Conservation (phyloP, 2,797 vertebrate species). For the Oreonectes daqikongensis region DNA sequence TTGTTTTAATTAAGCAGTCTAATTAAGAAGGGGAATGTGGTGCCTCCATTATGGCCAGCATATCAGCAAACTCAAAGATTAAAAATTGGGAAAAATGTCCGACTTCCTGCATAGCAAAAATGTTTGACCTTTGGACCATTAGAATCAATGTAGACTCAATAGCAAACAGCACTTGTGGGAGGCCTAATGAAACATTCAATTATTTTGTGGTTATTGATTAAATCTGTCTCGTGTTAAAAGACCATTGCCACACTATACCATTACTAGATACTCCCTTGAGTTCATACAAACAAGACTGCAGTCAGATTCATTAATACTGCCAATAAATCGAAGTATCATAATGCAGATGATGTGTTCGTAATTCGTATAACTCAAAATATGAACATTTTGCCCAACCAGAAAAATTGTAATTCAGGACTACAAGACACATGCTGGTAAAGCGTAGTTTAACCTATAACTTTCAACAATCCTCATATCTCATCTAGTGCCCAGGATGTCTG, state of each 20-base stretch:
- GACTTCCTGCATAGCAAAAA: constrained; percentile 32
- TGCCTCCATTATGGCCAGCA: neutral
- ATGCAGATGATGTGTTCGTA: neutral
- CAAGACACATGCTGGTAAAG: constrained; percentile 27
- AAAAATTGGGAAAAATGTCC: constrained; percentile 13
- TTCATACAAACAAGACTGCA: constrained; percentile 1
- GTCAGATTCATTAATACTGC: neutral
- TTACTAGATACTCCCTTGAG: neutral
- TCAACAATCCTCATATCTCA: constrained; percentile 41
- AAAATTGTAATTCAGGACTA: neutral
- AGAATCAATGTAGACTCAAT: constrained; percentile 21
- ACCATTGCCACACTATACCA: neutral
- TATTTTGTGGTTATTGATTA: constrained; percentile 37
- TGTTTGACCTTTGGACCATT: constrained; percentile 38
- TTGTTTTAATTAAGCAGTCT: neutral
- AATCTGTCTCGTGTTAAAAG: constrained; percentile 16
- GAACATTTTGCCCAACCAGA: neutral
- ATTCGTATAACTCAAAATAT: neutral
- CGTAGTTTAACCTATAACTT: constrained; percentile 38
- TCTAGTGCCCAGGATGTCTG: constrained; percentile 23
- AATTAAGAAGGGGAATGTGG: neutral
- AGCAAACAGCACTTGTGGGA: neutral
- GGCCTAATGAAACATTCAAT: constrained; percentile 5
- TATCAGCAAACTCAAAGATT: neutral
- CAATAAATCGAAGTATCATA: neutral